Evolutionary conservation across 2,888 invertebrate genomes (phyloP).

Genomic region (Anthoptus insignis): DNA sequence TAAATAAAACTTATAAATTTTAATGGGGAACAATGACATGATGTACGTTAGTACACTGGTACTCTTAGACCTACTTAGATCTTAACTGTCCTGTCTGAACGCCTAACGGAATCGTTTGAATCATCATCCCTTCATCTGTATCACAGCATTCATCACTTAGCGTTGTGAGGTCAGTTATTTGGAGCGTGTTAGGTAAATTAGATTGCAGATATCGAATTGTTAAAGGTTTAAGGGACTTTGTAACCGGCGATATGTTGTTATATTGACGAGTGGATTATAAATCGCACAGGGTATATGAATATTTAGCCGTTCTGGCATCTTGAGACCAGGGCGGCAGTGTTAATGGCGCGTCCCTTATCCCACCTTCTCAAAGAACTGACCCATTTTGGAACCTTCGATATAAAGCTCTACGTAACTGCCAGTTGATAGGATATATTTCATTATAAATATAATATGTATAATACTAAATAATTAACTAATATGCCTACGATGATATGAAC

Average conservation of each 20-base stretch:
- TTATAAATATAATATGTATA: slow-evolving; percentile 24
- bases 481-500: not conserved
- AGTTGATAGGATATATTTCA: slow-evolving; percentile 61
- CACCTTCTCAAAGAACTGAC: slow-evolving; percentile 77
- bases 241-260: slow-evolving; percentile 77
- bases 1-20: slow-evolving; percentile 83
- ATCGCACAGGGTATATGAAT: slow-evolving; percentile 84
- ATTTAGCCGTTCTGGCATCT: slow-evolving; percentile 59
- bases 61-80: slow-evolving; percentile 80
- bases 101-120: slow-evolving; percentile 66
- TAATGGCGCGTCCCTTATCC: slow-evolving; percentile 83
- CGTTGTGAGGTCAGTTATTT: slow-evolving; percentile 58
- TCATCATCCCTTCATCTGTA: slow-evolving; percentile 66
- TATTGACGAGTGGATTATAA: slow-evolving; percentile 78
- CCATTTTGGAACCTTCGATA: slow-evolving; percentile 73
- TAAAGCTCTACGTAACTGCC: slow-evolving; percentile 75
- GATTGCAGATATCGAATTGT: slow-evolving; percentile 74
- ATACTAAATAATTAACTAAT: not conserved
- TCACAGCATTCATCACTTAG: slow-evolving; percentile 62
- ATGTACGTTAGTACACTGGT: slow-evolving; percentile 84
- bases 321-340: slow-evolving; percentile 59
- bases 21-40: slow-evolving; percentile 85
- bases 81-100: slow-evolving; percentile 72
- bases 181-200: slow-evolving; percentile 65
- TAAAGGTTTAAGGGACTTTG: slow-evolving; percentile 80